These are phyloP conservation scores for Epirrita christyi DNA, from an alignment of 2,888 invertebrate genomes.

Conservation along the genomic window DNA sequence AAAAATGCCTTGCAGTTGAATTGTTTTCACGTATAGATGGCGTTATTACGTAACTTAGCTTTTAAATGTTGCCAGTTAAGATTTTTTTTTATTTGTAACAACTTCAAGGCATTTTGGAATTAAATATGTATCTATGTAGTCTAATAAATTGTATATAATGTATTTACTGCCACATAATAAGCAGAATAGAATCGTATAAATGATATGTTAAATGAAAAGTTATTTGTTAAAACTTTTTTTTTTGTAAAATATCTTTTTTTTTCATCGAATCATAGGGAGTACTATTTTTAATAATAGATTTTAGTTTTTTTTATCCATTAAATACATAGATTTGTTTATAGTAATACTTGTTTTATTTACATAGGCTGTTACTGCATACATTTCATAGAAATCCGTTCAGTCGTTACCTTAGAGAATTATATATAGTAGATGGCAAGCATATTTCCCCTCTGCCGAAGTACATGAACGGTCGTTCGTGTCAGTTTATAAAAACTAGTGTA, in stretches of 20 bases:
- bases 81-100: slow-evolving; percentile 20
- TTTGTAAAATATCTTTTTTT: slow-evolving; percentile 56
- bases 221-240: slow-evolving; percentile 55
- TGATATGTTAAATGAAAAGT: slow-evolving; percentile 36
- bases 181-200: slow-evolving; percentile 40
- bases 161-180: slow-evolving; percentile 52
- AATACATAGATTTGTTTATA: slow-evolving; percentile 69
- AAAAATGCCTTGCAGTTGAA: slow-evolving; percentile 32
- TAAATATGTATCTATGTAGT: slow-evolving; percentile 36
- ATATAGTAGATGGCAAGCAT: too few species aligned
- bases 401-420: too few species aligned
- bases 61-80: slow-evolving; percentile 35
- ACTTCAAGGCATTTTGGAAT: slow-evolving; percentile 31
- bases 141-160: slow-evolving; percentile 43
- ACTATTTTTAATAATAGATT: slow-evolving; percentile 61
- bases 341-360: slow-evolving; percentile 42
- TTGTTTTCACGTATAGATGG: slow-evolving; percentile 19
- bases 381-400: too few species aligned
- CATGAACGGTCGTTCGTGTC: too few species aligned
- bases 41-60: slow-evolving; percentile 29
- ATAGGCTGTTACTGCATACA: too few species aligned
- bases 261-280: slow-evolving; percentile 52
- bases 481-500: too few species aligned
- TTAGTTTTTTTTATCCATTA: slow-evolving; percentile 79
- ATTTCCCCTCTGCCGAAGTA: too few species aligned